phyloP scores from a whole-genome alignment of 2,113 vertebrate species.

The Pluvialis apricaria region DNA sequence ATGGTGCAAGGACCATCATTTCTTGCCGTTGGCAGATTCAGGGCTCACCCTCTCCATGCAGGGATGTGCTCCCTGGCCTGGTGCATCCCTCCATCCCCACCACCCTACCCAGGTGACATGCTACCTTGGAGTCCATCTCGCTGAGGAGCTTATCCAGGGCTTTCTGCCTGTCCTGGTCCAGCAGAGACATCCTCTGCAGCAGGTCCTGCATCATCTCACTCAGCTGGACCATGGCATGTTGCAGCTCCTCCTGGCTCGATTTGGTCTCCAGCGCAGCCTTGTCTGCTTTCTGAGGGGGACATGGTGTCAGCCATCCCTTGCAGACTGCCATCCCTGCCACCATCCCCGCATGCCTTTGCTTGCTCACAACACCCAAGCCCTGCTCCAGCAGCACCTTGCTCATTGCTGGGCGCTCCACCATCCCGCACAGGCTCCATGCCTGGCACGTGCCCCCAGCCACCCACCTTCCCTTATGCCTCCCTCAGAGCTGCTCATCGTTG shows the following conservation, averaged over 20 bases:
- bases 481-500: fast-evolving
- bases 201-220: slow-evolving; percentile 56
- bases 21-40: not conserved
- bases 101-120: not conserved
- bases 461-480: not conserved
- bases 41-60: not conserved
- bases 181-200: slow-evolving; percentile 38
- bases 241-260: slow-evolving; percentile 50
- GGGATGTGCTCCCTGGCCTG: not conserved
- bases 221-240: slow-evolving; percentile 19
- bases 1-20: fast-evolving
- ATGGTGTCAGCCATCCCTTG: not conserved
- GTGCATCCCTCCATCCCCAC: not conserved
- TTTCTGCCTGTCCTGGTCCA: slow-evolving; percentile 61
- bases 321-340: too few species aligned
- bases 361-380: slow-evolving; percentile 47
- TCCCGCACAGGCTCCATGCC: not conserved
- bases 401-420: slow-evolving; percentile 13
- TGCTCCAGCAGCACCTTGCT: slow-evolving; percentile 35
- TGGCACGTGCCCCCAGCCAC: too few species aligned
- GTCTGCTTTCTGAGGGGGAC: slow-evolving; percentile 65
- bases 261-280: slow-evolving; percentile 33
- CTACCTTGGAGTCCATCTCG: slow-evolving; percentile 56
- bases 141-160: slow-evolving; percentile 38
- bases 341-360: not conserved